Evolutionary conservation across 2,113 vertebrate species (phyloP), one percentile per base, ranked within the genome.

Genomic region (Nyctibius bracteatus): DNA sequence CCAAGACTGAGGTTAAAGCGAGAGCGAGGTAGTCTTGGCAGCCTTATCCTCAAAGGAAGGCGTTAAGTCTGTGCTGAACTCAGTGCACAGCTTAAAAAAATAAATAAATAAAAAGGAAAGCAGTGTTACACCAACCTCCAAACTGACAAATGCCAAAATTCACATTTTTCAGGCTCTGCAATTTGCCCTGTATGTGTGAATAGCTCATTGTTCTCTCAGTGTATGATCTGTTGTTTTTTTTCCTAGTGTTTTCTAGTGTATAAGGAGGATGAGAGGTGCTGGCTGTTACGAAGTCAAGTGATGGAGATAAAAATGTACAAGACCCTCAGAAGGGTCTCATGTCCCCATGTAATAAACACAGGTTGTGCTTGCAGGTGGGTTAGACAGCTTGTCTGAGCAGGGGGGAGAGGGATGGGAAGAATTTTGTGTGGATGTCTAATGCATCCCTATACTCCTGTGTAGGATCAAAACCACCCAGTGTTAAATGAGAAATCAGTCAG

Each of bases 341-440:
- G n/a, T 59, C 10, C 49, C 27, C 55, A 3, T 72, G 71, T 77
- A 55, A 47, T 30, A 72, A 51, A 51, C 14, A 8, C 8, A 35
- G 14, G 27, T 28, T 72, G 15, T 66, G 13, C 35, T 77, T 0
- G 0, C 13, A 49, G 52, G 10, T 65, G 24, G 4, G 12, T 5
- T 33, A 28, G 39, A 22, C 58, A 57, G 43, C 22, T 92, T 8
- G 0, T 35, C 37, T 0, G 0, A 62, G 12, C 14, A 30, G 37
- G 15, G 15, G 10, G 43, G 14, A 57, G 11, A 49, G 31, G 37
- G 4, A 14, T 51, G 59, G 72, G 37, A 84, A 55, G 52, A 57
- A 17, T 33, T 43, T 35, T 41, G 31, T 55, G 21, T 44, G 10
- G n/a, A 25, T 52, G 11, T 54, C 39, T 77, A 9, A 49, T 19